Evolutionary conservation across 2,797 vertebrate species (phyloP).

Genomic region (Pseudochirops cupreus): DNA sequence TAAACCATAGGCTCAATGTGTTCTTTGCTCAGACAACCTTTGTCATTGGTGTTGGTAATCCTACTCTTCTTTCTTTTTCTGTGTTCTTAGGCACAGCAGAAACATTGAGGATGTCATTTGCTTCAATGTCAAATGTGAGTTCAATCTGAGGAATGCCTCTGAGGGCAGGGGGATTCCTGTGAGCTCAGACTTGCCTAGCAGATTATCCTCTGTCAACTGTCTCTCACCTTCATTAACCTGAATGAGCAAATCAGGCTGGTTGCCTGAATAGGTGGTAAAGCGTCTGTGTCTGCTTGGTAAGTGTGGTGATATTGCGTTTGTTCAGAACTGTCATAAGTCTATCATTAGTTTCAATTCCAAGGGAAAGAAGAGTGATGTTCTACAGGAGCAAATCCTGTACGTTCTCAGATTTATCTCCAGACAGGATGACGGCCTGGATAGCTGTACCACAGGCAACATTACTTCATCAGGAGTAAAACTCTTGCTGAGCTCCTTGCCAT

Average conservation of each 20-base stretch:
- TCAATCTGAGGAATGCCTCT: neutral
- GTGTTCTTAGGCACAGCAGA: neutral
- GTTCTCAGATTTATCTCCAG: neutral
- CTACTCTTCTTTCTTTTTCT: neutral
- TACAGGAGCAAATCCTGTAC: neutral
- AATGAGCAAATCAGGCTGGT: neutral
- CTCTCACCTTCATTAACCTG: neutral
- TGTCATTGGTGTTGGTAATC: neutral
- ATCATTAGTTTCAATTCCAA: neutral
- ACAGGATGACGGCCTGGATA: neutral
- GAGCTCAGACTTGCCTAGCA: neutral
- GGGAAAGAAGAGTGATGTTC: neutral
- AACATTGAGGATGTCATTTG: neutral
- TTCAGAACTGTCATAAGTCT: neutral
- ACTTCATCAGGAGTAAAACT: neutral
- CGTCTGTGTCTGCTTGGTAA: neutral
- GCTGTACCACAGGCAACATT: neutral
- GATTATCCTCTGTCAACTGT: neutral
- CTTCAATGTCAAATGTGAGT: neutral
- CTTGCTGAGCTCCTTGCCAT: neutral
- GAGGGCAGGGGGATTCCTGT: neutral
- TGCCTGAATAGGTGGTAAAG: neutral
- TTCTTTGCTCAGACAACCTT: neutral
- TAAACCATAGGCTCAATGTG: neutral
- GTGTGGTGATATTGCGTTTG: neutral